Evolutionary conservation across 2,888 invertebrate species (phyloP).

Genomic region (Apodemia zela): DNA sequence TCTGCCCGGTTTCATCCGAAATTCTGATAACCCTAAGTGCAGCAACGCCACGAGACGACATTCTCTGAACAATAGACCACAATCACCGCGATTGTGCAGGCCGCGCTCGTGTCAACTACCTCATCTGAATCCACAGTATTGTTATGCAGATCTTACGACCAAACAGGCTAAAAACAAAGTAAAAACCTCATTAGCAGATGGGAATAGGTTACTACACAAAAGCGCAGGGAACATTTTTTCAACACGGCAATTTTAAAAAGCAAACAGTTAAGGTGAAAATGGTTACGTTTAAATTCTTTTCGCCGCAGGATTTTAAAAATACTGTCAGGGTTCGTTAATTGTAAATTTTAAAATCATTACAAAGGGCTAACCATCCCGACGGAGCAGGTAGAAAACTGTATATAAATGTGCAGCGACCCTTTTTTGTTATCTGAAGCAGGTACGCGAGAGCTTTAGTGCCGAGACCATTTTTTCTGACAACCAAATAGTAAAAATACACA

Average conservation of each 20-base stretch:
- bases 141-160: conserved; percentile 65
- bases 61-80: conserved; percentile 66
- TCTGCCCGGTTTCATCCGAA: neutral
- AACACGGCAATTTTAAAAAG: conserved; percentile 34
- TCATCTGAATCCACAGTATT: conserved; percentile 62
- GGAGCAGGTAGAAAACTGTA: conserved; percentile 63
- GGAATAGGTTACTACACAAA: conserved; percentile 23
- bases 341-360: conserved; percentile 68
- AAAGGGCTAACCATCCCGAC: conserved; percentile 44
- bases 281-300: conserved; percentile 51
- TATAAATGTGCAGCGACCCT: conserved; percentile 52
- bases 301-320: conserved; percentile 55
- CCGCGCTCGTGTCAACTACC: conserved; percentile 64
- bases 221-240: conserved; percentile 25
- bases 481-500: neutral
- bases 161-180: conserved; percentile 58
- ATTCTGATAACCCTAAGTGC: neutral
- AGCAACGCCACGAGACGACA: conserved; percentile 36
- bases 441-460: conserved; percentile 44
- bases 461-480: conserved; percentile 10
- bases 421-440: conserved; percentile 67
- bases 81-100: conserved; percentile 61
- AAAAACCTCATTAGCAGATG: conserved; percentile 48
- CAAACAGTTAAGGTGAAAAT: conserved; percentile 20
- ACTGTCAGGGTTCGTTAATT: conserved; percentile 66